Base-by-base conservation (phyloP, 2,888 invertebrate genomes). In the Syrphus vitripennis region DNA sequence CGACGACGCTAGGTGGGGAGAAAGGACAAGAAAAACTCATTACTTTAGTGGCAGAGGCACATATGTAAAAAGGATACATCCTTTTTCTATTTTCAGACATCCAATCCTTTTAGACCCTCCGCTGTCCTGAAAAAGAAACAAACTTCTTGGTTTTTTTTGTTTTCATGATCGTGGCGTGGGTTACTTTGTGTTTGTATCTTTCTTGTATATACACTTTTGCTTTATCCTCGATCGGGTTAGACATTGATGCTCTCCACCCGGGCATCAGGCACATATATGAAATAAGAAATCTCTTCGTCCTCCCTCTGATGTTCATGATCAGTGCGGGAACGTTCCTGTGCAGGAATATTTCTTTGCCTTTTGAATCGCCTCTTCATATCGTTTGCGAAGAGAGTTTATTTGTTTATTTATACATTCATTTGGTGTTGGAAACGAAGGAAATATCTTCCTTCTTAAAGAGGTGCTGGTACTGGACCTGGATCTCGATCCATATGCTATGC, bases 41-140 rank as follows among this genome's bases (percentile, higher is more conserved):
- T 75, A 65, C 19, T 12, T 67, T 21, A 9, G 3, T 40, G 31
- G 31, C 34, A 40, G 12, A 29, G 29, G 12, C 70, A 63, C 70
- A 70, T 37, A n/a, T n/a, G n/a, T n/a, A 72, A 76, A 78, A 82
- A 82, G 82, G 82, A 86, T 77, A 42, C 69, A 81, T 86, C 86
- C 86, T 86, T 86, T 86, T 78, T 86, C 82, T 81, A 86, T 86
- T 86, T 86, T 86, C 82, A 82, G 74, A 40, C 34, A 76, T 72
- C 55, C 77, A 72, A 72, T 71, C 81, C 72, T 72, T 82, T 72
- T 55, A 67, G 50, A 57, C 75, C 65, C 53, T 75, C 55, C 40
- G 24, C 67, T 14, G 31, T 50, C 48, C 50, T 65, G 29, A 42
- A 37, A n/a, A 34, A 48, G 67, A 4, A 50, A 50, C 50, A 48